phyloP scores from a whole-genome alignment of 2,888 invertebrate species.

The Drosophila flavopinicola region DNA sequence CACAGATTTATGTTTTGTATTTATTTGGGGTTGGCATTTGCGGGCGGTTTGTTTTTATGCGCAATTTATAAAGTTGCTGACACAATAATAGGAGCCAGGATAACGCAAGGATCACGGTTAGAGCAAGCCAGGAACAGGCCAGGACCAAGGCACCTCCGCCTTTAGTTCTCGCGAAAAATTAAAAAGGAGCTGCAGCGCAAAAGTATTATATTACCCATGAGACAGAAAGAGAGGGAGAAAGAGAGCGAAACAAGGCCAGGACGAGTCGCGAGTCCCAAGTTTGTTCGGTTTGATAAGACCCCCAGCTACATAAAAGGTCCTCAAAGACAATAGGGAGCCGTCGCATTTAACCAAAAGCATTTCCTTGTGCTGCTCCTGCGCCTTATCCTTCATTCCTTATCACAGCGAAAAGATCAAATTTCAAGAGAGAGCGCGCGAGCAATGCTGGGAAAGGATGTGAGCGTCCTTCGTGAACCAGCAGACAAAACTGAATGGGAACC shows the following conservation, averaged over 20 bases:
- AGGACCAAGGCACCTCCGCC: conserved; percentile 68
- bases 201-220: conserved; percentile 63
- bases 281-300: conserved; percentile 68
- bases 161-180: conserved; percentile 78
- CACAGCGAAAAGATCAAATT: conserved; percentile 74
- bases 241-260: not conserved
- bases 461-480: conserved; percentile 3
- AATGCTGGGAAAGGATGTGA: conserved; percentile 60
- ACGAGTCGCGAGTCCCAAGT: conserved; percentile 45
- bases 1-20: conserved; percentile 5
- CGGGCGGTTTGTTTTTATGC: conserved; percentile 82
- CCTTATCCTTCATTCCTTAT: conserved; percentile 61
- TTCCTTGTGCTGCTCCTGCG: conserved; percentile 59
- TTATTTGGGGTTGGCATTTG: conserved; percentile 40
- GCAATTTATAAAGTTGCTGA: conserved; percentile 83
- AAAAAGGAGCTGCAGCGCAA: conserved; percentile 64
- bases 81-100: conserved; percentile 66
- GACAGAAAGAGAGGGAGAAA: not conserved
- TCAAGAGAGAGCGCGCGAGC: conserved; percentile 42
- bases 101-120: conserved; percentile 42
- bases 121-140: conserved; percentile 12
- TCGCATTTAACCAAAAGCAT: conserved; percentile 47
- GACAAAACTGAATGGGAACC: conserved; percentile 5
- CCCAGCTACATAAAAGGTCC: conserved; percentile 62
- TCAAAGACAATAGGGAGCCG: conserved; percentile 59